Evolutionary conservation across 2,113 vertebrate genomes (phyloP), one percentile per base, ranked within the genome.

Genomic region (Heterotilapia buettikoferi): DNA sequence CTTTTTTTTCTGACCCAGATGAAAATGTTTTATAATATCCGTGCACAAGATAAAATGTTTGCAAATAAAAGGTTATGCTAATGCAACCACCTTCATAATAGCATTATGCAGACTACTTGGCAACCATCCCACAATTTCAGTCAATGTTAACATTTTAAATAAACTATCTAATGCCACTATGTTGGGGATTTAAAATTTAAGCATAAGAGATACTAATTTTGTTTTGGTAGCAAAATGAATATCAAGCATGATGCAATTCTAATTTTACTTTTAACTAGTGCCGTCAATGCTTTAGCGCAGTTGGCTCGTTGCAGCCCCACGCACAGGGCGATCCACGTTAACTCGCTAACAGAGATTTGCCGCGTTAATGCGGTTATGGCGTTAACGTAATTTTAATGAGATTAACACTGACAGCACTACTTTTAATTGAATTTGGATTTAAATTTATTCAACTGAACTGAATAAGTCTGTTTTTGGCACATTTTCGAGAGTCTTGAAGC

Each of bases 91-190:
- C 36, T 21, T 68, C 0, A 24, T 40, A 68, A 40, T 40, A 40
- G 13, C 5, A 0, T 68, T 68, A 68, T 63, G n/a, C 3, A 68
- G 1, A 40, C 63, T 40, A 21, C 7, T 40, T 40, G 11, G 19
- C 63, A 68, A 68, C 63, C 11, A 68, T 68, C 63, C 33, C 21
- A 68, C 19, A 5, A 40, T 68, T 68, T 68, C 36, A 68, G 36
- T 40, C 5, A 24, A 14, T 71, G 66, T 24, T 71, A 71, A 43
- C 38, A 43, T 43, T 71, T 71, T 21, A 71, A 71, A 43, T 43
- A 71, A 71, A 71, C 38, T 24, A 1, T 71, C n/a, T 71, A 43
- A 43, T 10, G 8, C 8, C 1, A 3, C 21, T 24, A 73, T 16
- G 5, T 73, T 26, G 2, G 38, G 9, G 8, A 45, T 73, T 45